Evolutionary conservation across 1,140 invertebrate genomes (phyloP), one percentile per base, ranked within the genome.

Genomic region (Wiebesia pumilae): DNA sequence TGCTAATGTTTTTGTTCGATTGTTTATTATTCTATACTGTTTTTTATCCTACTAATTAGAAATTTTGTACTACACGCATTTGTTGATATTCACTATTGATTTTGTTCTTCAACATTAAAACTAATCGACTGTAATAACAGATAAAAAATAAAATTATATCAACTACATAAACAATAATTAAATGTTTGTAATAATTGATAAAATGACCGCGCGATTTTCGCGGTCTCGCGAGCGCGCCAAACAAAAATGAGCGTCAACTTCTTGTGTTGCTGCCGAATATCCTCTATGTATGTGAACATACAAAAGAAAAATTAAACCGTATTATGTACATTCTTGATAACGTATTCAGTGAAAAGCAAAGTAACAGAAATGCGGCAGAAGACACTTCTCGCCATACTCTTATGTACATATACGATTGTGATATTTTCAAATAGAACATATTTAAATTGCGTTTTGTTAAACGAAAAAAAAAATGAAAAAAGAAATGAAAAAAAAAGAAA

Each of bases 241-340:
- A 96, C 96, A 97, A 97, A 97, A 97, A 97, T 97, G 97, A 97
- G 96, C 97, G 97, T 98, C 97, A 98, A 98, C 97, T 97, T 98
- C 97, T 98, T 97, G 96, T 94, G 93, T 92, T 89, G 88, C 93
- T 93, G 90, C 91, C 93, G 91, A 93, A 69, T 73, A 84, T 78
- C 75, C 51, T 84, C 40, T 24, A 81, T 87, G 54, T 84, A 62
- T 75, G 65, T 83, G 84, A 67, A 87, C 62, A 79, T 67, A 78
- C 47, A 87, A 81, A 87, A 82, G 6, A 79, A 38, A 79, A 78
- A 79, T 35, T 71, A 73, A 84, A 87, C 58, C 24, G 79, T 65
- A 75, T 78, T 80, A 88, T 91, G 79, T 89, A 89, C 58, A 83
- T 65, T 80, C 40, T 30, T 90, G 88, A 90, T 88, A 93, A 92